Conservation (phyloP, 2,888 invertebrate genomes). For the Mycalesis mineus region DNA sequence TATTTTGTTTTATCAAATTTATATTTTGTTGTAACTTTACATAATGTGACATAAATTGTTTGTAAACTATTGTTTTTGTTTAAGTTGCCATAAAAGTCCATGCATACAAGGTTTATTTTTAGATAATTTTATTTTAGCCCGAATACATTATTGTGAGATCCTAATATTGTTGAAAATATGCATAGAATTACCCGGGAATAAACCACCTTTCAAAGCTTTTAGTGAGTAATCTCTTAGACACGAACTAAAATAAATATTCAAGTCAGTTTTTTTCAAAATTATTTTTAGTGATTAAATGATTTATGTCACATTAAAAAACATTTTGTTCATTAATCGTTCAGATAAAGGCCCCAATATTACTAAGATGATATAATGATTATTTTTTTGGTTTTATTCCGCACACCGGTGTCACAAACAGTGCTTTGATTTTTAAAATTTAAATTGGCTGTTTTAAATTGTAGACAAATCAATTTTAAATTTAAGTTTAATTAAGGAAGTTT, state of each 20-base stretch:
- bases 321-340: not conserved
- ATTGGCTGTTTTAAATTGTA: conserved; percentile 21
- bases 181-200: too few species aligned
- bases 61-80: not conserved
- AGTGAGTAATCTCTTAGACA: too few species aligned
- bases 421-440: conserved; percentile 10
- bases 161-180: too few species aligned
- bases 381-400: not conserved
- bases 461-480: conserved; percentile 20
- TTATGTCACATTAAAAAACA: not conserved
- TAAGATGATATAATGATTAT: not conserved
- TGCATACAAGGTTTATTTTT: too few species aligned
- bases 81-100: too few species aligned
- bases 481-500: conserved; percentile 18
- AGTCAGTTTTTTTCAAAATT: too few species aligned
- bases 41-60: not conserved
- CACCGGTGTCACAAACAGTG: conserved; percentile 20
- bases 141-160: too few species aligned
- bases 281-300: not conserved
- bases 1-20: conserved; percentile 13
- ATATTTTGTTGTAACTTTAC: conserved; percentile 3
- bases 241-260: too few species aligned
- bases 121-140: too few species aligned
- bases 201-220: too few species aligned
- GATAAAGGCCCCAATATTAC: not conserved